Percentiles rank a stretch among this genome's conserved stretches.
These are phyloP conservation scores for Ormyrus thymus DNA, from an alignment of 2,888 invertebrate species.

Conservation along the genomic window DNA sequence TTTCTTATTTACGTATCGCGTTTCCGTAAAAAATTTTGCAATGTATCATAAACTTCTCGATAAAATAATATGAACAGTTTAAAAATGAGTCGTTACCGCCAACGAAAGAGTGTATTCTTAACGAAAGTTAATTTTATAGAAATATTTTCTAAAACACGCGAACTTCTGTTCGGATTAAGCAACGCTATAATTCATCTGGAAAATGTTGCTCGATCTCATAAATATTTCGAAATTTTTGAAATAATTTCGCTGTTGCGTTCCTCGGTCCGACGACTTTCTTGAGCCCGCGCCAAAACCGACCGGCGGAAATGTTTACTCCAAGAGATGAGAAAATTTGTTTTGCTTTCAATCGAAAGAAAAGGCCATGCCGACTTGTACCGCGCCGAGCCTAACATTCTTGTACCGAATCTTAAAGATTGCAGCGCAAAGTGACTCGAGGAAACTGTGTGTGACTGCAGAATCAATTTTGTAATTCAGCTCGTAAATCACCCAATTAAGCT, in stretches of 20 bases:
- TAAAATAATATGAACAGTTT: no score
- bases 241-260: constrained; percentile 15
- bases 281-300: constrained; percentile 31
- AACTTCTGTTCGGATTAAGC: constrained; percentile 22
- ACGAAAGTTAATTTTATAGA: constrained; percentile 3
- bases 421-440: no score
- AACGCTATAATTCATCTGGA: constrained; percentile 26
- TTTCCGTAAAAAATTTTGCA: no score
- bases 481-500: constrained; percentile 43
- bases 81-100: no score
- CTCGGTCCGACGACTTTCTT: constrained; percentile 14
- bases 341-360: no score
- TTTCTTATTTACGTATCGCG: no score
- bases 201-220: constrained; percentile 29
- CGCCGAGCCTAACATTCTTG: no score
- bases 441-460: not conserved
- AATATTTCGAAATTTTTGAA: constrained; percentile 30
- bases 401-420: no score
- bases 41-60: no score
- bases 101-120: no score
- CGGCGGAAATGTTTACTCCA: not conserved
- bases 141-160: constrained; percentile 31
- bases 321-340: no score
- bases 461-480: constrained; percentile 38
- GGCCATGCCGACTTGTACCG: no score